phyloP scores from a whole-genome alignment of 2,888 invertebrate genomes.

The Odontocolon sp. region DNA sequence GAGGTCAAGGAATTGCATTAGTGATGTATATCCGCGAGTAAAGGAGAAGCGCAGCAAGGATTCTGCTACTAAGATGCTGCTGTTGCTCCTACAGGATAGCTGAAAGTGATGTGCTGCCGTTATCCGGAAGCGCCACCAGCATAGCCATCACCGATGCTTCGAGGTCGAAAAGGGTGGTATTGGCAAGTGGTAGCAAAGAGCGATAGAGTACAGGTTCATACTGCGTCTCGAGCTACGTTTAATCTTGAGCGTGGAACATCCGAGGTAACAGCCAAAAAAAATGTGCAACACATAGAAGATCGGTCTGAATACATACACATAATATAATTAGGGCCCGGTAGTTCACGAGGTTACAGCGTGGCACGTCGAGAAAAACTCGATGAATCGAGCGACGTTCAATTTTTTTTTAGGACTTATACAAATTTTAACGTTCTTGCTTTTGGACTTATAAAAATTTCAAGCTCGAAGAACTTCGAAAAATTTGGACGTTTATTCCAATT shows the following conservation, averaged over 20 bases:
- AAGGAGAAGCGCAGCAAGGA: constrained; percentile 2
- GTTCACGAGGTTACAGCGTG: no score
- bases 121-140: not conserved
- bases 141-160: not conserved
- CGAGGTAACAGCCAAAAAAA: not conserved
- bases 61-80: not conserved
- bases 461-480: no score
- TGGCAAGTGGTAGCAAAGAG: not conserved
- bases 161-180: not conserved
- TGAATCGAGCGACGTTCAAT: no score
- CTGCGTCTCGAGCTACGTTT: not conserved
- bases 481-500: no score
- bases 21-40: constrained; percentile 2
- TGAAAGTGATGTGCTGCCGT: constrained; percentile 8
- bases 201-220: not conserved
- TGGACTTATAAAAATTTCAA: no score
- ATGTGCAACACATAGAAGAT: not conserved
- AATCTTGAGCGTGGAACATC: constrained; percentile 3
- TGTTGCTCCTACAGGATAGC: not conserved
- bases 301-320: not conserved
- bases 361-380: no score
- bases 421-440: no score
- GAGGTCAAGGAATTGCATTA: constrained; percentile 20
- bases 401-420: no score
- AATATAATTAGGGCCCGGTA: no score